Evolutionary conservation across 1,140 invertebrate genomes (phyloP).

Genomic region (Amyelois transitella): DNA sequence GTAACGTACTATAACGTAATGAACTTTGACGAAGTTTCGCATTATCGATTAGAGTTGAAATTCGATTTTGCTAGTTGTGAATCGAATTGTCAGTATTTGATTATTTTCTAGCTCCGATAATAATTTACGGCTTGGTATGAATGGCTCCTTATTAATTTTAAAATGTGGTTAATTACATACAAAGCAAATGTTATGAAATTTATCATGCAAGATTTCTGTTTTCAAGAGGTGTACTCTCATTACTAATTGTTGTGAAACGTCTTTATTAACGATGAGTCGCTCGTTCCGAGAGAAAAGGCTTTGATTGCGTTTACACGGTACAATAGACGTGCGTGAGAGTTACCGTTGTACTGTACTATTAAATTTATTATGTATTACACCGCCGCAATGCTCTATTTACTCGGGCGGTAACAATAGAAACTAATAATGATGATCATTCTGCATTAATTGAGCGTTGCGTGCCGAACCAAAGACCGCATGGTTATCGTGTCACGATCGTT

Average conservation of each 20-base stretch:
- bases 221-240: constrained; percentile 3
- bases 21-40: too few species aligned
- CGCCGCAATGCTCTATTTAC: constrained; percentile 59
- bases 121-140: too few species aligned
- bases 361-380: constrained; percentile 59
- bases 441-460: constrained; percentile 53
- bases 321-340: constrained; percentile 58
- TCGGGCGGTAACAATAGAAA: constrained; percentile 58
- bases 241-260: constrained; percentile 44
- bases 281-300: constrained; percentile 51
- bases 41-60: too few species aligned
- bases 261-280: constrained; percentile 39
- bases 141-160: too few species aligned
- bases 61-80: too few species aligned
- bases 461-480: constrained; percentile 29
- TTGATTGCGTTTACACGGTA: constrained; percentile 54
- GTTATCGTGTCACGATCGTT: constrained; percentile 35
- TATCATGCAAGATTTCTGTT: not conserved
- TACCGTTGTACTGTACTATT: constrained; percentile 46
- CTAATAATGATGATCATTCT: constrained; percentile 60
- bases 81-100: too few species aligned
- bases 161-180: too few species aligned
- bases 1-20: not conserved
- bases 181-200: too few species aligned
- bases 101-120: too few species aligned